Evolutionary conservation across 2,888 invertebrate genomes (phyloP).

Genomic region (Branchellion lobata): DNA sequence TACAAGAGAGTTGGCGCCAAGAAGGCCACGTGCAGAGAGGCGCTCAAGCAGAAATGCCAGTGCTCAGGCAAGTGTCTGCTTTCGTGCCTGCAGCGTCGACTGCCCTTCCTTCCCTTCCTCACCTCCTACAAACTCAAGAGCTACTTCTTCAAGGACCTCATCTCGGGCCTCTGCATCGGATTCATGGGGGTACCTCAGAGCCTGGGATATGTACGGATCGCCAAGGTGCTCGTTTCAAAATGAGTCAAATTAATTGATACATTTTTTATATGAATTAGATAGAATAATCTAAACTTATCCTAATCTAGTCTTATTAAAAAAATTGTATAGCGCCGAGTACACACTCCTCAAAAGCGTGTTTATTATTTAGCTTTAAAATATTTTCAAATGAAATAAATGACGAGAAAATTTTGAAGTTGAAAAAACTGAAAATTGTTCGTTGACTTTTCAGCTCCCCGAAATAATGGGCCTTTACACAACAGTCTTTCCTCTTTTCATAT

Average conservation of each 20-base stretch:
- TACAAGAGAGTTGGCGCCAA: not conserved
- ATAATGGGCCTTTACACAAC: constrained; percentile 58
- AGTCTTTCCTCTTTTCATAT: constrained; percentile 57
- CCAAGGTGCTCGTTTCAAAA: too few relatives aligned
- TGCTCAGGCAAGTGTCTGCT: not conserved
- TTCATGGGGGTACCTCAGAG: constrained; percentile 59
- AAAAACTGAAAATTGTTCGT: too few relatives aligned
- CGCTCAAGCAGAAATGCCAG: not conserved
- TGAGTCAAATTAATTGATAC: too few relatives aligned
- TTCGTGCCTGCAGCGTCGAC: not conserved
- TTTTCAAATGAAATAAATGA: too few relatives aligned
- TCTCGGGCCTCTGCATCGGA: constrained; percentile 59
- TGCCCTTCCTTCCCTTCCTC: constrained; percentile 56
- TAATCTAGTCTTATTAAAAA: too few relatives aligned
- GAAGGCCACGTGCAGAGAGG: not conserved
- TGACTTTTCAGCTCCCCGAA: constrained; percentile 56
- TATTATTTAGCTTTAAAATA: too few relatives aligned
- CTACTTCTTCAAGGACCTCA: constrained; percentile 55
- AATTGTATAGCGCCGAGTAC: too few relatives aligned
- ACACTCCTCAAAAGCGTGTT: too few relatives aligned
- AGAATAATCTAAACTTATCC: too few relatives aligned
- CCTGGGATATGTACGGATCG: constrained; percentile 54
- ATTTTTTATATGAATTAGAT: too few relatives aligned
- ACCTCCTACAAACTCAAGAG: constrained; percentile 57
- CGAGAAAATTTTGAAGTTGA: too few relatives aligned